phyloP scores from a whole-genome alignment of 2,113 vertebrate genomes.

The Maccullochella peelii region DNA sequence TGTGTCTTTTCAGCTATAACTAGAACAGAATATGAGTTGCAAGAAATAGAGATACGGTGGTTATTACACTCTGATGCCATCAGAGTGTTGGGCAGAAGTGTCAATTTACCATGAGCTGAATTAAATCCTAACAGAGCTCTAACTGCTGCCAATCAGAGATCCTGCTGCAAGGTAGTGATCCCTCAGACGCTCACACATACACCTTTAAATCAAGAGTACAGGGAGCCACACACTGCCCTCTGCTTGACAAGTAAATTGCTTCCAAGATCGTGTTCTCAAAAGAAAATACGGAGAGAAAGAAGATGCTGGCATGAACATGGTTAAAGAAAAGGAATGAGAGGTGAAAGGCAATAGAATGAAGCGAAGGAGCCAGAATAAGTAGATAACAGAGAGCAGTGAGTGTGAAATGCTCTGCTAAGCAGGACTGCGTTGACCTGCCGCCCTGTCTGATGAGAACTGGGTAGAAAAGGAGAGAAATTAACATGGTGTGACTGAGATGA shows the following conservation, averaged over 20 bases:
- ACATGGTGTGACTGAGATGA: conserved; percentile 29
- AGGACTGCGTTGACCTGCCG: conserved; percentile 35
- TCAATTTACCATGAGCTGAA: conserved; percentile 28
- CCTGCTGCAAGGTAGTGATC: conserved; percentile 30
- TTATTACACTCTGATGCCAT: conserved; percentile 19
- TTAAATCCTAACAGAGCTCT: conserved; percentile 50
- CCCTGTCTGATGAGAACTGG: conserved; percentile 73
- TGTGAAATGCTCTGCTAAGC: conserved; percentile 64
- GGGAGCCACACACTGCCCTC: conserved; percentile 44
- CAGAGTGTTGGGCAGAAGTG: conserved; percentile 34
- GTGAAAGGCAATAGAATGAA: conserved; percentile 60
- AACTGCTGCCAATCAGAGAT: conserved; percentile 56
- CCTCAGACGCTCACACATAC: conserved; percentile 11
- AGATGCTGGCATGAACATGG: conserved; percentile 41
- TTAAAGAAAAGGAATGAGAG: conserved; percentile 68
- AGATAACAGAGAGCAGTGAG: conserved; percentile 59
- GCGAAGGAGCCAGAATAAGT: conserved; percentile 44
- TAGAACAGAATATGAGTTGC: conserved; percentile 11
- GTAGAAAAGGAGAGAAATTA: conserved; percentile 60
- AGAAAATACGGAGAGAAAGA: conserved; percentile 48
- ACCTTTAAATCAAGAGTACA: conserved; percentile 49
- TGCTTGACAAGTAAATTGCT: conserved; percentile 81
- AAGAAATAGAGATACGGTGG: conserved; percentile 12
- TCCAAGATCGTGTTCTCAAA: conserved; percentile 60
- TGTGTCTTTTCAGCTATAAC: conserved; percentile 22